Conservation (phyloP, 2,888 invertebrate genomes). For the Chrysina gloriosa region DNA sequence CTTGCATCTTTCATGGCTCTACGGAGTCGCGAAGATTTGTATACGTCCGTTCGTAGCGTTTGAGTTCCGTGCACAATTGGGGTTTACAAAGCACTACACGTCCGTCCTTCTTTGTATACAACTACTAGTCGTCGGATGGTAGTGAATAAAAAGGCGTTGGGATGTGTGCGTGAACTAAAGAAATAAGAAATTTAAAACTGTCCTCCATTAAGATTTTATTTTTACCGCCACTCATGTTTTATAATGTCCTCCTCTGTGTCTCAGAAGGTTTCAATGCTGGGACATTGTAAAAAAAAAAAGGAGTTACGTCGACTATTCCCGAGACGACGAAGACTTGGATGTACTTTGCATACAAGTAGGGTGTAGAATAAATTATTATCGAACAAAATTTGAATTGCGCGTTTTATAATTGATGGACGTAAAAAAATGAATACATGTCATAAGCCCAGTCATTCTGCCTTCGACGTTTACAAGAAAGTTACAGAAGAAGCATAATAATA, state of each 20-base stretch:
- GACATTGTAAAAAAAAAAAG: not conserved
- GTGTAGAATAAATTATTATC: not conserved
- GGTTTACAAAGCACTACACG: constrained; percentile 16
- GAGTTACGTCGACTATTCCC: constrained; percentile 6
- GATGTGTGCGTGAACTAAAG: not conserved
- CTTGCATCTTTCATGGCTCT: constrained; percentile 55
- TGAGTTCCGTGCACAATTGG: not conserved
- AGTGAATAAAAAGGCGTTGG: not conserved
- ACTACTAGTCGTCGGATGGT: not conserved
- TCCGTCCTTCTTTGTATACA: not conserved
- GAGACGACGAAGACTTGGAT: constrained; percentile 1
- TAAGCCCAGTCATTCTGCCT: too few species aligned
- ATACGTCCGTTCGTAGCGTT: not conserved
- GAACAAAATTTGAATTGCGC: too few species aligned
- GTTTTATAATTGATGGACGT: too few species aligned
- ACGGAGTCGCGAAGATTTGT: constrained; percentile 14
- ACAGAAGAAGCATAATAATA: too few species aligned
- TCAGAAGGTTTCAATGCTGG: not conserved
- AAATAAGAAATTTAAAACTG: constrained; percentile 29
- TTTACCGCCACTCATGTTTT: constrained; percentile 30
- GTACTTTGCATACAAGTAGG: too few species aligned
- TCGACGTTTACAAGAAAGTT: too few species aligned
- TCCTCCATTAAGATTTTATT: constrained; percentile 34
- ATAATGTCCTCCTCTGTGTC: constrained; percentile 20
- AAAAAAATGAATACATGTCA: too few species aligned